Percentiles rank a stretch among this genome's conserved stretches.
Conservation (phyloP, 2,113 vertebrate species). For the Probosciger aterrimus region DNA sequence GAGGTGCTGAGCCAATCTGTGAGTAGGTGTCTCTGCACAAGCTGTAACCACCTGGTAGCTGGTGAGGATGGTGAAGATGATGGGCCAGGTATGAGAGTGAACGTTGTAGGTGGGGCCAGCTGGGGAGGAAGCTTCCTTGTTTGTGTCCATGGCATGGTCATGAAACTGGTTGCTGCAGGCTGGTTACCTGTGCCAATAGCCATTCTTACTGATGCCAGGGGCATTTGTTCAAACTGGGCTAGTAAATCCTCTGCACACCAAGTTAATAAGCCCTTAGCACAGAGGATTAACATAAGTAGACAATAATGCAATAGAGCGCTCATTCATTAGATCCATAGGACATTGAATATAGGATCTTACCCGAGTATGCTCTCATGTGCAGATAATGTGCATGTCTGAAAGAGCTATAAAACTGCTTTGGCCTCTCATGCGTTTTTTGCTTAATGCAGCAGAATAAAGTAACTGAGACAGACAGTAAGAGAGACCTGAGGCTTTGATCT, state of each 20-base stretch:
- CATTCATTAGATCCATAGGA: not conserved
- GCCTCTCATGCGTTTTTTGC: not conserved
- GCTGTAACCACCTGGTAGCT: not conserved
- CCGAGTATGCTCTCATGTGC: not conserved
- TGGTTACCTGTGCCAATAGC: not conserved
- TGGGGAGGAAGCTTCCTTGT: not conserved
- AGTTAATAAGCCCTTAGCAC: not conserved
- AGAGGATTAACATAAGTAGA: not conserved
- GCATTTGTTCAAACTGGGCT: not conserved
- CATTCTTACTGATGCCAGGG: not conserved
- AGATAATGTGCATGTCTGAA: not conserved
- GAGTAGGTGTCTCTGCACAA: not conserved
- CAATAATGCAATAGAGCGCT: not conserved
- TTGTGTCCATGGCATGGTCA: no score
- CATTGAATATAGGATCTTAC: not conserved
- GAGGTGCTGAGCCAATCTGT: not conserved
- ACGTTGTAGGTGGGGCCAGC: no score
- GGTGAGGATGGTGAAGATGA: not conserved
- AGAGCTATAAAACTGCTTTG: not conserved
- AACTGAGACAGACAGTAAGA: not conserved
- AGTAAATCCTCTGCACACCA: not conserved
- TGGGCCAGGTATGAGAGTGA: not conserved
- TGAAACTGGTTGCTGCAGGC: not conserved
- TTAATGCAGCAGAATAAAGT: not conserved
- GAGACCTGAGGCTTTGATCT: not conserved